These are phyloP conservation scores for Heliconius congener DNA, from an alignment of 1,140 invertebrate genomes.

Conservation along the genomic window DNA sequence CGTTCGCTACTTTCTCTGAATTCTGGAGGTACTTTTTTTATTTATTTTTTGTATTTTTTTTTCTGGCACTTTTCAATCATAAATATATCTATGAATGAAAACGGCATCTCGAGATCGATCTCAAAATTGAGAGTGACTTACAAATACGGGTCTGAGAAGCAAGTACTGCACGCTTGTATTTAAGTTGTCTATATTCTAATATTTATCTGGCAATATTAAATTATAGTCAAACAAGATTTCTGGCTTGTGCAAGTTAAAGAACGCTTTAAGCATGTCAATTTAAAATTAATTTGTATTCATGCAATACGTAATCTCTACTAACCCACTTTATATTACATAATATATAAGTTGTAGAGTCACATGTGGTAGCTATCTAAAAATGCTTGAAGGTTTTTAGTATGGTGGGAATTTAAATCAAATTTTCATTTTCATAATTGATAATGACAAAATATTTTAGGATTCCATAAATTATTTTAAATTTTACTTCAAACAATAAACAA, in stretches of 20 bases:
- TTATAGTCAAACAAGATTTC: not conserved
- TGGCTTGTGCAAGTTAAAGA: not conserved
- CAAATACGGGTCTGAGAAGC: not conserved
- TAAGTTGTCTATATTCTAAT: not conserved
- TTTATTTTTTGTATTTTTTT: too few relatives aligned
- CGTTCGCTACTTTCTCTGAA: too few relatives aligned
- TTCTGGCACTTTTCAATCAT: too few relatives aligned
- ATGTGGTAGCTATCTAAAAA: not conserved
- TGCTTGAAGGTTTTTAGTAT: not conserved
- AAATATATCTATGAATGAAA: too few relatives aligned
- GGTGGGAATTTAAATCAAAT: too few relatives aligned
- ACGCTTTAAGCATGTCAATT: not conserved
- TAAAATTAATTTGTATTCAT: conserved; percentile 7
- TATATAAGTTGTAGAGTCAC: not conserved
- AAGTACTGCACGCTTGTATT: not conserved
- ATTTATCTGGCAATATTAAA: not conserved
- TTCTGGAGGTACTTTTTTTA: too few relatives aligned
- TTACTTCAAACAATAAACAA: too few relatives aligned
- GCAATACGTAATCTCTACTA: conserved; percentile 7
- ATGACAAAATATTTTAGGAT: too few relatives aligned
- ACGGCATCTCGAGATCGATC: too few relatives aligned
- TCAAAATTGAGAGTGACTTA: too few relatives aligned
- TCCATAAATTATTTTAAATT: too few relatives aligned
- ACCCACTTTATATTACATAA: conserved; percentile 9
- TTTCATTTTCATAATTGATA: too few relatives aligned